A percentile compares a stretch with the other conserved stretches of the same genome.
phyloP scores from a whole-genome alignment of 2,113 vertebrate species.

The Cynocephalus volans region DNA sequence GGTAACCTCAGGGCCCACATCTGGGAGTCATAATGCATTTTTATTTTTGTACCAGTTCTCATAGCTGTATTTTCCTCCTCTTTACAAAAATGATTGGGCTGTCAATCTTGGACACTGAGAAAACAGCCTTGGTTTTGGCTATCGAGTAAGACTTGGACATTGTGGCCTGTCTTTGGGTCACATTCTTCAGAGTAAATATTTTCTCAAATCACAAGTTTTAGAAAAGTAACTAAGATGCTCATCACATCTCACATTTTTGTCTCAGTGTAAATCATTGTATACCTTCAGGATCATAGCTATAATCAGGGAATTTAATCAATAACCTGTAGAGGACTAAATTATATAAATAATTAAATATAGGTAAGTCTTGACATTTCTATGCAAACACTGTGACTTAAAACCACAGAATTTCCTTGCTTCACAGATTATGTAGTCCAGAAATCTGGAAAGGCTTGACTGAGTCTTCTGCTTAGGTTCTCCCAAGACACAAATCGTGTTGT shows the following conservation, averaged over 20 bases:
- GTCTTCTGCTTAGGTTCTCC: neutral
- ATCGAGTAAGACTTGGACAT: neutral
- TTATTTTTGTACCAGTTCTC: constrained; percentile 53
- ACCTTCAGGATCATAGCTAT: neutral
- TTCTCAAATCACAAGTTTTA: neutral
- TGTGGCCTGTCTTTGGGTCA: neutral
- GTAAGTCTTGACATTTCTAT: neutral
- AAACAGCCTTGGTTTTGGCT: constrained; percentile 31
- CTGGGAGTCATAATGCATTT: constrained; percentile 36
- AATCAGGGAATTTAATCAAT: neutral
- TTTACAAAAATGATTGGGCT: constrained; percentile 47
- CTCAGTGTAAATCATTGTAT: neutral
- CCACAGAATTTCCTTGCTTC: neutral
- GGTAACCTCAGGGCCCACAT: neutral
- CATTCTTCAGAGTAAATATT: neutral
- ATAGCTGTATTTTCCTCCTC: constrained; percentile 41
- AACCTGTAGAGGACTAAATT: neutral
- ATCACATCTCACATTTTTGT: neutral
- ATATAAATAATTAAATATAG: neutral
- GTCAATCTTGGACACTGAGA: neutral
- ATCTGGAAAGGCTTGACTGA: neutral
- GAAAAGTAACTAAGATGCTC: neutral
- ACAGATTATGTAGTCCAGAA: neutral
- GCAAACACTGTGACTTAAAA: neutral
- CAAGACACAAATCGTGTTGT: neutral